Conservation (phyloP, 2,888 invertebrate species). For the Thymelicus acteon region DNA sequence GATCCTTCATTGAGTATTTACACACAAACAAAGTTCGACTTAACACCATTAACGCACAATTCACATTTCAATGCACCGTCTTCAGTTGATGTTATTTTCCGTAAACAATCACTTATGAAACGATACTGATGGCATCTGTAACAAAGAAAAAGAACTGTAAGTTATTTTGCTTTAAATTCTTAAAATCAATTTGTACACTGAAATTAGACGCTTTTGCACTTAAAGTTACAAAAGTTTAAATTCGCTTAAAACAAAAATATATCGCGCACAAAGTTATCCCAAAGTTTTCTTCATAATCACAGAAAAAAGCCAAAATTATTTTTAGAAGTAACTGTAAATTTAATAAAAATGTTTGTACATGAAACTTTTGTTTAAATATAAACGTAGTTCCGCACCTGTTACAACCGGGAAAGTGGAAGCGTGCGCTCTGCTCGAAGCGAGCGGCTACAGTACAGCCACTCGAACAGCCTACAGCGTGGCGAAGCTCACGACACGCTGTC, state of each 20-base stretch:
- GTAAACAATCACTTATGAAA: constrained; percentile 66
- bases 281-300: neutral
- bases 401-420: constrained; percentile 52
- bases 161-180: neutral
- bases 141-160: constrained; percentile 64
- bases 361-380: constrained; percentile 1
- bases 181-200: neutral
- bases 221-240: constrained; percentile 1
- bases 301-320: neutral
- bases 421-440: constrained; percentile 71
- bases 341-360: neutral
- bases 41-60: constrained; percentile 74
- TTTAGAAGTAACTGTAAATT: neutral
- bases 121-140: constrained; percentile 78
- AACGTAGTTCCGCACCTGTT: constrained; percentile 53
- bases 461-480: constrained; percentile 45
- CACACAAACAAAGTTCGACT: constrained; percentile 64
- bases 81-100: constrained; percentile 51
- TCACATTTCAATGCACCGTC: constrained; percentile 77
- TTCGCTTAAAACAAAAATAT: neutral
- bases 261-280: neutral
- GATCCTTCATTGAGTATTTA: constrained; percentile 68
- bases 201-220: neutral
- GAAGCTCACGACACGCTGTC: constrained; percentile 48
- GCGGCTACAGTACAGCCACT: constrained; percentile 49